Base-by-base conservation (phyloP, 1,140 invertebrate species). In the Heliconius nattereri region DNA sequence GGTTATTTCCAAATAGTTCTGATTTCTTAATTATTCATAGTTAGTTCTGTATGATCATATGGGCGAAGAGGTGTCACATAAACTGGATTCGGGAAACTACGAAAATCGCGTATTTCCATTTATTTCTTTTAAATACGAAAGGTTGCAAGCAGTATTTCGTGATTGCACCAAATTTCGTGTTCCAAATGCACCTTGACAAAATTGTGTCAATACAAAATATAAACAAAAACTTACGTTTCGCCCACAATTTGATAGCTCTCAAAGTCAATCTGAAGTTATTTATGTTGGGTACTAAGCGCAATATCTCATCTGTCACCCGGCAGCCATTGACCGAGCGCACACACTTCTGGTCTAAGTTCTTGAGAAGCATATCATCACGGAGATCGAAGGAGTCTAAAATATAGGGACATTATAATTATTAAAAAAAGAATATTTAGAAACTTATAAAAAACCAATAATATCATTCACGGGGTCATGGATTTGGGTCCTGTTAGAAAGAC, bases 271-370 rank as follows among this genome's bases (percentile, higher is more conserved):
- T 96, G 94, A 99, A 99, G 93, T 97, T 98, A 89, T 99, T 97
- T 85, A 98, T 98, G 91, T 99, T 98, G 45, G 99, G 99, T 85
- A 99, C 99, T 60, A 99, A 95, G 77, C 98, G 96, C 9, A 99
- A 93, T 89, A 99, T 99, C 95, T 99, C 99, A 95, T 99, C 99
- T 0, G 99, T 99, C 0, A 99, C 99, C 78, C 99, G 96, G 89
- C 98, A 99, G 73, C 99, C 99, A 95, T 99, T 99, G 23, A 99
- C 95, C 92, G 98, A 99, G 75, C 99, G 95, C 0, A 99, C 98
- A 95, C 98, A 99, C 89, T 99, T 99, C 89, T 97, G 97, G 95
- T 99, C 98, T 49, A 99, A 94, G 95, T 99, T 99, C 94, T 99
- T 99, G 6, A 99, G 94, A 11, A 99, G 92, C 87, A 96, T 96